Evolutionary conservation across 2,797 vertebrate genomes (phyloP), one percentile per base, ranked within the genome.

Genomic region (Chelon auratus): DNA sequence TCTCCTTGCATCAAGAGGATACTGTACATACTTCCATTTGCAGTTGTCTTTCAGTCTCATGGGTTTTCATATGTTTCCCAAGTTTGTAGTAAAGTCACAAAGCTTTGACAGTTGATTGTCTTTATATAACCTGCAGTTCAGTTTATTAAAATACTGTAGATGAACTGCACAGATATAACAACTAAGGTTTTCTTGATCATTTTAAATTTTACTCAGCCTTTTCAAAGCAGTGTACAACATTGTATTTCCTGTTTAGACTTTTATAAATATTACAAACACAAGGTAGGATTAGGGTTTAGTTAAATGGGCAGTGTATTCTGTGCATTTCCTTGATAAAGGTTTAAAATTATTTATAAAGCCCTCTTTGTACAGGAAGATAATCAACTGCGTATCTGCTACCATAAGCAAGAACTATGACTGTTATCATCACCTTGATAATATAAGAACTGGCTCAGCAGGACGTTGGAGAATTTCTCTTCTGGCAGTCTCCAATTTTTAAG

Each of bases 341-440:
- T 63, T 54, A 7, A 57, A 42, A 62, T 55, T 1, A 55, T 55
- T 56, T 59, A 7, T 33, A 18, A 33, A 67, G 11, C 39, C 20
- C 8, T 20, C 15, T 36, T 60, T 1, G 1, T 15, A n/a, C 2
- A 0, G 14, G n/a, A 50, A 9, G 51, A 11, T 47, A 56, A 68
- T 56, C 26, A 51, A 45, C 63, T 62, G 9, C n/a, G 4, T 52
- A 47, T 24, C 26, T 30, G 2, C 52, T 54, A 56, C 68, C 8
- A 57, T 10, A 55, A 60, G 10, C 30, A 6, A 33, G 4, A 6
- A 14, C 54, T 14, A 20, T 42, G 7, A 51, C 54, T 33, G 1
- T 33, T 6, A 33, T 33, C 30, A 33, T 67, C 57, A 67, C 69
- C 7, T 47, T 56, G 17, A 67, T 66, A 39, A 43, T 64, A 48